Evolutionary conservation across 2,113 vertebrate genomes (phyloP).

Genomic region (Nyctibius bracteatus): DNA sequence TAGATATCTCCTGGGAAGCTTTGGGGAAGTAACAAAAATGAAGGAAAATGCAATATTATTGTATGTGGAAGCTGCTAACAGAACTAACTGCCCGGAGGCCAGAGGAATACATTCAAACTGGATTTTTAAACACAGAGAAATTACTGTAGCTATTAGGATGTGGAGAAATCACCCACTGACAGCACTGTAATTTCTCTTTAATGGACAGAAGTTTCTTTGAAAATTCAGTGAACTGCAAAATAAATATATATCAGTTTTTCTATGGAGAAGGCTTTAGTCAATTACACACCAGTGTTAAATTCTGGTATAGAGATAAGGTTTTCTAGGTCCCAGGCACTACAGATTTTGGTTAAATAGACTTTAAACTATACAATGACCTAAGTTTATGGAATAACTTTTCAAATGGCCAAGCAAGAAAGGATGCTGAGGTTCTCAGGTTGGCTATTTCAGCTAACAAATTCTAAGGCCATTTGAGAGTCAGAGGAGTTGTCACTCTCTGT

Average conservation of each 20-base stretch:
- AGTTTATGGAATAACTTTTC: neutral
- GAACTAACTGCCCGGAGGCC: neutral
- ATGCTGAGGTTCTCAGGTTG: neutral
- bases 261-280: neutral
- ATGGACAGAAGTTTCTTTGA: neutral
- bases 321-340: neutral
- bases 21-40: neutral
- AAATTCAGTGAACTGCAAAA: neutral
- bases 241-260: neutral
- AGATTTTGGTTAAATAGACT: neutral
- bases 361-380: neutral
- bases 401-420: neutral
- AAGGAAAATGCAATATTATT: neutral
- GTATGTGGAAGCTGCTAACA: neutral
- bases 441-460: neutral
- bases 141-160: neutral
- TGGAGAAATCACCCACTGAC: neutral
- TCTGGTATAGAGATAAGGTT: neutral
- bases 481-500: neutral
- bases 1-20: neutral
- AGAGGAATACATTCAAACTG: neutral
- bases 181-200: neutral
- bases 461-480: neutral
- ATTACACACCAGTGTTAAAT: neutral
- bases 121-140: neutral